Percentiles rank a stretch among this genome's conserved stretches.
Evolutionary conservation across 2,888 invertebrate species (phyloP).

Genomic region (Hipparchia sbordonii): DNA sequence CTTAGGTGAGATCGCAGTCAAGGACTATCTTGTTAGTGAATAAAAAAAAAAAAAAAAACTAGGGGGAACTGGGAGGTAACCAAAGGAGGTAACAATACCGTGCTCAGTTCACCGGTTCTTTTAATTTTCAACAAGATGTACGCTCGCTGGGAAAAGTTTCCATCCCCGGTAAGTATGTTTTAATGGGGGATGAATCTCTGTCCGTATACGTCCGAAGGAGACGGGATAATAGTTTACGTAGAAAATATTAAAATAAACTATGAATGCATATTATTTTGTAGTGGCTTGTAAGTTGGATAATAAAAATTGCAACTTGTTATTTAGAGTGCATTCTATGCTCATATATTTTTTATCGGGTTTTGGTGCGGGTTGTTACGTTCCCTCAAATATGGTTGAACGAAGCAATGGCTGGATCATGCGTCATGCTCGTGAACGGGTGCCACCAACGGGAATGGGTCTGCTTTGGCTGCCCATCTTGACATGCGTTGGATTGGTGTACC

Average conservation of each 20-base stretch:
- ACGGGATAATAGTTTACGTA: background rate
- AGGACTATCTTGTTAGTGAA: no score
- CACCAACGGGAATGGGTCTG: no score
- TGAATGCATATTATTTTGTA: background rate
- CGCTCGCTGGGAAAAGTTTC: slow-evolving; percentile 13
- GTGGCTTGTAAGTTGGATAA: background rate
- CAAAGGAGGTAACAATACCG: slow-evolving; percentile 17
- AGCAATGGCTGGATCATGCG: no score
- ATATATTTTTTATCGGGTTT: no score
- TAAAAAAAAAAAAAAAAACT: background rate
- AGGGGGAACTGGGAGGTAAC: background rate
- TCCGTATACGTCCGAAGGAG: background rate
- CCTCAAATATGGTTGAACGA: no score
- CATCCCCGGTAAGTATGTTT: slow-evolving; percentile 21
- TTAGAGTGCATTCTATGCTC: background rate
- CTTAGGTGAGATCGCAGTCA: no score
- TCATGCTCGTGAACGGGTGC: no score
- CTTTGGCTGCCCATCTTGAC: no score
- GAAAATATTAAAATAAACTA: background rate
- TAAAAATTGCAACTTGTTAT: background rate
- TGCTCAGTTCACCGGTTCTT: slow-evolving; percentile 15
- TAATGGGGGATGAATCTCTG: slow-evolving; percentile 25
- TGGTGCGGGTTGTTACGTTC: no score
- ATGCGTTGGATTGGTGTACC: no score
- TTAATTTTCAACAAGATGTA: slow-evolving; percentile 27